phyloP scores from a whole-genome alignment of 2,888 invertebrate genomes.

The Pedicia rivosa region DNA sequence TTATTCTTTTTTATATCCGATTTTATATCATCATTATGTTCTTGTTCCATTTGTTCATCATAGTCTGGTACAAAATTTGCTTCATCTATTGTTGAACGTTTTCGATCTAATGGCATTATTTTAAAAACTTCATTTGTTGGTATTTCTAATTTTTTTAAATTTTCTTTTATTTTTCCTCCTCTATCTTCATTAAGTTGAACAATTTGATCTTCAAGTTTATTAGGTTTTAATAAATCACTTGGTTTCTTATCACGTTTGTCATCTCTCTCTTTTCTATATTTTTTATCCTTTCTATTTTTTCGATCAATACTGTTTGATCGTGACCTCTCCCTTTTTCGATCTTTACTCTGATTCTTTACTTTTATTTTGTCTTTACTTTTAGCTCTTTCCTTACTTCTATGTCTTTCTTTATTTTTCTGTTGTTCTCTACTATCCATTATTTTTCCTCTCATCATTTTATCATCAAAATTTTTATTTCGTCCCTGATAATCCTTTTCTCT shows the following conservation, averaged over 20 bases:
- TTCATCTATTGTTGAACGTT: constrained; percentile 54
- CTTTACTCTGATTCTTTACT: constrained; percentile 2
- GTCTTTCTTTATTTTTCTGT: constrained; percentile 2
- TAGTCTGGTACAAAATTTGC: constrained; percentile 61
- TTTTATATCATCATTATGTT: constrained; percentile 29
- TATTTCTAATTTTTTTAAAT: constrained; percentile 20
- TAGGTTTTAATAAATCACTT: background rate
- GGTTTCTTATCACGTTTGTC: constrained; percentile 14
- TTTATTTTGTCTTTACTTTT: constrained; percentile 3
- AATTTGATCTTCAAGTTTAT: no score
- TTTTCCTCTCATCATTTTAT: background rate
- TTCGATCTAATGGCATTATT: constrained; percentile 30
- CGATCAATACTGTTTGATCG: constrained; percentile 8
- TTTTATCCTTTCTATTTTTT: constrained; percentile 22
- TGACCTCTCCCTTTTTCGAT: constrained; percentile 8
- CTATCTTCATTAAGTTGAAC: constrained; percentile 15
- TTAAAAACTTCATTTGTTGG: constrained; percentile 6
- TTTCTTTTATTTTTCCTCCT: constrained; percentile 27
- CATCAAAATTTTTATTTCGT: background rate
- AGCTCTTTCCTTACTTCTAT: background rate
- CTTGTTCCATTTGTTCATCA: constrained; percentile 48
- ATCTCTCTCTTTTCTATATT: constrained; percentile 26
- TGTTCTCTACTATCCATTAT: no score
- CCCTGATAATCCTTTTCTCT: constrained; percentile 5
- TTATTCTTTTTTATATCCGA: constrained; percentile 34